These are phyloP conservation scores for Onchidella celtica DNA, from an alignment of 2,888 invertebrate species.

Conservation along the genomic window DNA sequence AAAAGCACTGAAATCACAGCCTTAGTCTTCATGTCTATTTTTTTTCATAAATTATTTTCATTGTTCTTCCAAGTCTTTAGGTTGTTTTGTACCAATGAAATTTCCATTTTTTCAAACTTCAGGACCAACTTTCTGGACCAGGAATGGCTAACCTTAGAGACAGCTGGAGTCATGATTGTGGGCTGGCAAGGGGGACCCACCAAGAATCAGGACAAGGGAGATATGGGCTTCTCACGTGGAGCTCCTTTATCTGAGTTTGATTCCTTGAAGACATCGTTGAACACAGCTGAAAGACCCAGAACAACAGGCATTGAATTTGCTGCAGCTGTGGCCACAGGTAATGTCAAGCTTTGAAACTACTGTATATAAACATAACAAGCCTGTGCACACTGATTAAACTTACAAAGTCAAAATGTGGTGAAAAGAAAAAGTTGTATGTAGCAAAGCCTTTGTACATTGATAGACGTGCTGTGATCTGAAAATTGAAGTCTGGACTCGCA, in stretches of 20 bases:
- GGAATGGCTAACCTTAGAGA: constrained; percentile 79
- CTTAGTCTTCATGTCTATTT: no score
- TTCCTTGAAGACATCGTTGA: constrained; percentile 58
- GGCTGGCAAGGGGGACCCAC: constrained; percentile 75
- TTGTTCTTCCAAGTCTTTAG: no score
- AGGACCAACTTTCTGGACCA: constrained; percentile 78
- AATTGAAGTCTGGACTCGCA: no score
- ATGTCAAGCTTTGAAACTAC: not conserved
- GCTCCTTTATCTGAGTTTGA: not conserved
- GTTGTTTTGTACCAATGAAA: no score
- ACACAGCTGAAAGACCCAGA: constrained; percentile 59
- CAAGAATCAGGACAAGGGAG: constrained; percentile 47
- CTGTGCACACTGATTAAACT: no score
- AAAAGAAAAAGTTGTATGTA: no score
- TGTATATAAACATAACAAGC: not conserved
- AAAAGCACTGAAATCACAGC: no score
- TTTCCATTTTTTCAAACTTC: no score
- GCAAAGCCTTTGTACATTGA: no score
- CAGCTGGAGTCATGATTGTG: constrained; percentile 76
- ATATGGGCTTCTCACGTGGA: constrained; percentile 42
- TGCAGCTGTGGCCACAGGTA: constrained; percentile 76
- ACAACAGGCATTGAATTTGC: constrained; percentile 76
- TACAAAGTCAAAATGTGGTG: no score
- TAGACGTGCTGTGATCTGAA: no score
- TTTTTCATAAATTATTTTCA: no score